These are phyloP conservation scores for Sebastiscus tertius DNA, from an alignment of 2,797 vertebrate species.

Conservation along the genomic window DNA sequence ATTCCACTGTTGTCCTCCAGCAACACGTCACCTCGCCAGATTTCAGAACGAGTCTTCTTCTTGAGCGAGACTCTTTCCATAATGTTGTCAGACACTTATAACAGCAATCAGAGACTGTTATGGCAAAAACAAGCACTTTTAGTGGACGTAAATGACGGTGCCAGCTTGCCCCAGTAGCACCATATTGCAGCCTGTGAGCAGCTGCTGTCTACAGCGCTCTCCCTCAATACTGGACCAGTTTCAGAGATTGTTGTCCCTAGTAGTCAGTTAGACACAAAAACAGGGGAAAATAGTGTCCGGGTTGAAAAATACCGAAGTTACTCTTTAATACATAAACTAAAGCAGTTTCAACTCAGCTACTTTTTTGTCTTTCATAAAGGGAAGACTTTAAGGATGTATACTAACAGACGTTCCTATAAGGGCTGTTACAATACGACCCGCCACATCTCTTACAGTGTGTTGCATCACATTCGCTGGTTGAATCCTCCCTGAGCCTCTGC, in stretches of 20 bases:
- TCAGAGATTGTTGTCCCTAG: background rate
- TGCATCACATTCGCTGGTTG: slow-evolving; percentile 66
- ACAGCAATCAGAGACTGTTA: background rate
- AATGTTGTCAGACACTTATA: too few relatives aligned
- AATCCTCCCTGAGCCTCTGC: slow-evolving; percentile 60
- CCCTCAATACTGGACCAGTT: background rate
- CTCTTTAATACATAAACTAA: background rate
- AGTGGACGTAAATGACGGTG: background rate
- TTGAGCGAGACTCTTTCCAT: too few relatives aligned
- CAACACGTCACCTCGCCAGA: too few relatives aligned
- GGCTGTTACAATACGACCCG: background rate
- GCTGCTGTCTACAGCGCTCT: background rate
- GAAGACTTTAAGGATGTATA: background rate
- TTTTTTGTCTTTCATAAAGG: background rate
- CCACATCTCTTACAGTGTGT: slow-evolving; percentile 56
- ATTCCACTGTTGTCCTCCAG: too few relatives aligned
- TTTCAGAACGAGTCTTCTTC: too few relatives aligned
- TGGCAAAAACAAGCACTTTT: background rate
- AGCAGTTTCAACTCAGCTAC: background rate
- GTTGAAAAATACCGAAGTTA: background rate
- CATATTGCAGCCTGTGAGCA: background rate
- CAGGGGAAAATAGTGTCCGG: background rate
- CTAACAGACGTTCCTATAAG: background rate
- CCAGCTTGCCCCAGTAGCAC: background rate
- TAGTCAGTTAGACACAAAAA: background rate